phyloP scores from a whole-genome alignment of 2,797 vertebrate genomes.

The Peromyscus attwateri region DNA sequence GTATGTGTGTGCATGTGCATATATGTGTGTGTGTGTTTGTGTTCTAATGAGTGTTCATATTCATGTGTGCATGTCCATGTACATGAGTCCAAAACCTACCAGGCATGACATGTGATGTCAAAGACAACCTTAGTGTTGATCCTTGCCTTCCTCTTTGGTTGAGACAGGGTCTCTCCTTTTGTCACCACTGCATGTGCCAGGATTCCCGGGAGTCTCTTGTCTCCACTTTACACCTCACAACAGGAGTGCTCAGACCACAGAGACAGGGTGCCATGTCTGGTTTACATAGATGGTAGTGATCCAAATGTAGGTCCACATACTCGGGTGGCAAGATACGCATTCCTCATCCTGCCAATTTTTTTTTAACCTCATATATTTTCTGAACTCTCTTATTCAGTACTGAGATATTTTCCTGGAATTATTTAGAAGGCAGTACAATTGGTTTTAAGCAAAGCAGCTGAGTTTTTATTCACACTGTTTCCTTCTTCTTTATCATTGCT shows the following conservation, averaged over 20 bases:
- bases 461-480: background rate
- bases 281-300: background rate
- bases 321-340: background rate
- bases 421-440: background rate
- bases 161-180: background rate
- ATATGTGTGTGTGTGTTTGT: background rate
- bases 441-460: background rate
- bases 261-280: background rate
- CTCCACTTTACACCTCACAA: background rate
- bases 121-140: background rate
- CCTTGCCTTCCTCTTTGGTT: background rate
- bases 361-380: background rate
- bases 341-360: background rate
- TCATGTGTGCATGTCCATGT: background rate
- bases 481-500: background rate
- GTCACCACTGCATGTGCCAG: background rate
- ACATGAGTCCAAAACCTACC: background rate
- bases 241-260: background rate
- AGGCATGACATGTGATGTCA: background rate
- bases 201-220: background rate
- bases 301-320: background rate
- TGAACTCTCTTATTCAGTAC: background rate
- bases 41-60: background rate
- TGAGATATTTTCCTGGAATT: background rate
- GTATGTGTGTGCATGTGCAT: background rate